Evolutionary conservation across 2,888 invertebrate species (phyloP).

Genomic region (Allolobophora icterica): DNA sequence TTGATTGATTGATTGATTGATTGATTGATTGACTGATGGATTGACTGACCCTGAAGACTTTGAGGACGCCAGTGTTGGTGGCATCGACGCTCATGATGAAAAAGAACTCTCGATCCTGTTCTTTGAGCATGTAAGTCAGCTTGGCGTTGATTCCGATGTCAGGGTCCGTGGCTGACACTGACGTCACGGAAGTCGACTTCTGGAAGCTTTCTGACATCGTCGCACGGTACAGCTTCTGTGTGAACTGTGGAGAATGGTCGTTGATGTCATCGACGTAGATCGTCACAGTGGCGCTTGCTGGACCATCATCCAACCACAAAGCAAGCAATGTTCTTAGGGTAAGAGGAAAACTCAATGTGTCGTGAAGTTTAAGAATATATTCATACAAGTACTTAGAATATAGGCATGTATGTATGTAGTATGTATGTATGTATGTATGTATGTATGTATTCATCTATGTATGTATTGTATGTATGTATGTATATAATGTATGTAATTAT

Average conservation of each 20-base stretch:
- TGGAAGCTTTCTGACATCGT: slow-evolving; percentile 51
- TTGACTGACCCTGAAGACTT: slow-evolving; percentile 48
- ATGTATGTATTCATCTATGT: too few species aligned
- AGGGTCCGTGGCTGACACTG: slow-evolving; percentile 59
- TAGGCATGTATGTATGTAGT: too few species aligned
- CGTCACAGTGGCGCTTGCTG: slow-evolving; percentile 61
- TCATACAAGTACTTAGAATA: too few species aligned
- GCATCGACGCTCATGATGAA: slow-evolving; percentile 47
- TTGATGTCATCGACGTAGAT: slow-evolving; percentile 66
- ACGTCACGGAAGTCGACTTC: slow-evolving; percentile 53
- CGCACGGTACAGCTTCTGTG: slow-evolving; percentile 47
- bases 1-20: background rate
- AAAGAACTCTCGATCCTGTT: slow-evolving; percentile 51
- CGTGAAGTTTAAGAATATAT: too few species aligned
- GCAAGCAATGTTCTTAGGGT: background rate
- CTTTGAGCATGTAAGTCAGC: slow-evolving; percentile 79
- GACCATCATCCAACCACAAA: background rate
- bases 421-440: too few species aligned
- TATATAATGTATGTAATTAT: too few species aligned
- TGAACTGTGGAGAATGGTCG: slow-evolving; percentile 66
- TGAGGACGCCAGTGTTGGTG: slow-evolving; percentile 51
- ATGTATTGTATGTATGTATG: too few species aligned
- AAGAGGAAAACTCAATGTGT: too few species aligned
- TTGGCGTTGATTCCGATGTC: slow-evolving; percentile 76
- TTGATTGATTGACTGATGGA: background rate